phyloP scores from a whole-genome alignment of 2,113 vertebrate species.

The Xenopus borealis region DNA sequence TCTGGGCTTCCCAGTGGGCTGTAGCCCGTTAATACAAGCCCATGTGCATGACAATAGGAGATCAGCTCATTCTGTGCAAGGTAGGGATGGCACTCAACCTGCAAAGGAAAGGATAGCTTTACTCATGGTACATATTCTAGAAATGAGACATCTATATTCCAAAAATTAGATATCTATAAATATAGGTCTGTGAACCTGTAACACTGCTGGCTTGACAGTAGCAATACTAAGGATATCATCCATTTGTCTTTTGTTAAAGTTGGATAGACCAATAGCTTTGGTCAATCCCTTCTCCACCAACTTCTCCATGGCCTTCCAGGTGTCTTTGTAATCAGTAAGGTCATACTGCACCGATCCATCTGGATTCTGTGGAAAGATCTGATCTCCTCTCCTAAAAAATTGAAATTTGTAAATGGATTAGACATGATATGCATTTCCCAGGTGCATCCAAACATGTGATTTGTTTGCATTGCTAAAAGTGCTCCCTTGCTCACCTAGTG shows the following conservation, averaged over 20 bases:
- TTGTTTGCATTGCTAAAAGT: no score
- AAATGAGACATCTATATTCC: no score
- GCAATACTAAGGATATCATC: slow-evolving; percentile 82
- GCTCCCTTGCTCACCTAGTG: no score
- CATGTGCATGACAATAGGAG: slow-evolving; percentile 78
- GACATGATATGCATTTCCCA: no score
- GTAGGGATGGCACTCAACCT: slow-evolving; percentile 95
- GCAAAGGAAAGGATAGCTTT: slow-evolving; percentile 23
- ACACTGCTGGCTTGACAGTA: slow-evolving; percentile 83
- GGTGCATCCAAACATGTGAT: no score
- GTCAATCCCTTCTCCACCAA: slow-evolving; percentile 88
- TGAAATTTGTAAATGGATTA: no score
- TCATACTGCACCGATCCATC: slow-evolving; percentile 84
- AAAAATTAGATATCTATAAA: not conserved
- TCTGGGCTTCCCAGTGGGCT: slow-evolving; percentile 92
- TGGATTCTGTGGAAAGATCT: slow-evolving; percentile 77
- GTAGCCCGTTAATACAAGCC: slow-evolving; percentile 86
- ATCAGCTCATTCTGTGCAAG: slow-evolving; percentile 86
- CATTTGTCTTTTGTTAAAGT: slow-evolving; percentile 90
- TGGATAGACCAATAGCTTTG: slow-evolving; percentile 88
- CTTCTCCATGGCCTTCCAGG: slow-evolving; percentile 93
- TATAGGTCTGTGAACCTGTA: slow-evolving; percentile 77
- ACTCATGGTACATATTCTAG: not conserved
- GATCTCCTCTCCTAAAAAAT: slow-evolving; percentile 76
- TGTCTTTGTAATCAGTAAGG: slow-evolving; percentile 84